A percentile compares a stretch with the other conserved stretches of the same genome.
phyloP scores from a whole-genome alignment of 2,113 vertebrate species.

The Arizona elegans region DNA sequence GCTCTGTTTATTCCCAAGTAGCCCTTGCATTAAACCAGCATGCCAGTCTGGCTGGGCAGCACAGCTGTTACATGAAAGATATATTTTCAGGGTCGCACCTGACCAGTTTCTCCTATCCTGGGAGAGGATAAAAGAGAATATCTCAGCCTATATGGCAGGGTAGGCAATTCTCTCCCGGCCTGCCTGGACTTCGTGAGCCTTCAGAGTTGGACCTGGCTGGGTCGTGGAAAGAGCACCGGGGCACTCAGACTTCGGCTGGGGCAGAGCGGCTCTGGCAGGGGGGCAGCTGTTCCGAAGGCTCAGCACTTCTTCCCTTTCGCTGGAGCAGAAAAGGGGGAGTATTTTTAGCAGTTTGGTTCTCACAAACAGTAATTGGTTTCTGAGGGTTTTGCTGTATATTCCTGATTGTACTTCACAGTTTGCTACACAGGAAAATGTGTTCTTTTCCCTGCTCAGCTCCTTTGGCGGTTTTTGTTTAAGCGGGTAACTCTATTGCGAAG shows the following conservation, averaged over 20 bases:
- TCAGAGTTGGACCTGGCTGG: background rate
- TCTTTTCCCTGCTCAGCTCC: background rate
- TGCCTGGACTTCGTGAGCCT: background rate
- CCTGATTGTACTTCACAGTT: background rate
- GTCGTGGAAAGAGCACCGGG: background rate
- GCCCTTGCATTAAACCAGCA: background rate
- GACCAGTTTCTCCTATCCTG: background rate
- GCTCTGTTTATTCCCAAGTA: background rate
- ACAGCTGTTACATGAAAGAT: background rate
- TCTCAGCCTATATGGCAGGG: background rate
- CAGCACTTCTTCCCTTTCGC: background rate
- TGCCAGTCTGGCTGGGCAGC: no score
- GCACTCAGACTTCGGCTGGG: background rate
- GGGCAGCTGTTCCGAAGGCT: background rate
- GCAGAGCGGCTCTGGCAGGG: background rate
- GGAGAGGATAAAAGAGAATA: background rate
- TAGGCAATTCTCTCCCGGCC: background rate
- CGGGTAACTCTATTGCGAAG: slow-evolving; percentile 32
- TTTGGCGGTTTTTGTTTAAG: background rate
- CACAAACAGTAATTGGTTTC: slow-evolving; percentile 33
- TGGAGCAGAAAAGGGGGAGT: background rate
- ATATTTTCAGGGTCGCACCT: background rate
- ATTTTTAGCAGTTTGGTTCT: background rate
- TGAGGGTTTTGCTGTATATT: slow-evolving; percentile 9
- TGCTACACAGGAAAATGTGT: background rate